Conservation (phyloP, 2,888 invertebrate species). For the Hyppa rectilinea region DNA sequence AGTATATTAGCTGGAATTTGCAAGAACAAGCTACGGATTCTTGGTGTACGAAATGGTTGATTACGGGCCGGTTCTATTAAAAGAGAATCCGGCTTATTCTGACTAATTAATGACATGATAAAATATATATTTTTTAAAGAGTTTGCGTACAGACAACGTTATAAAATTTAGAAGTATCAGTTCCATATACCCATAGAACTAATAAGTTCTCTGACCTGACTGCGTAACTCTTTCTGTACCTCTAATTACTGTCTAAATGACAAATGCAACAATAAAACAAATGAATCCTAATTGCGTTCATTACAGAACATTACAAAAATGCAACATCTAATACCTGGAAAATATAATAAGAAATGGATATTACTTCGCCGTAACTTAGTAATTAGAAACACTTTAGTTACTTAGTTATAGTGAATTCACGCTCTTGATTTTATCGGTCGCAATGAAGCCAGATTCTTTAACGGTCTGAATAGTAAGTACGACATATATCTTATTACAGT, state of each 20-base stretch:
- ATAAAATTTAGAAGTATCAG: not conserved
- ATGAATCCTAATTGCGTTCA: conserved; percentile 6
- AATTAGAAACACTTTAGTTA: conserved; percentile 36
- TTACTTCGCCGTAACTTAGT: conserved; percentile 19
- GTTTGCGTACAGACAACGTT: not conserved
- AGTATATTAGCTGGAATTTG: not conserved
- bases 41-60: not conserved
- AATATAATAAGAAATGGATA: conserved; percentile 16
- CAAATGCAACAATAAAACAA: conserved; percentile 25
- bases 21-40: not conserved
- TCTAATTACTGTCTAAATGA: not conserved
- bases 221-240: too few species aligned
- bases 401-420: conserved; percentile 47
- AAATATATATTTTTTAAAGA: not conserved
- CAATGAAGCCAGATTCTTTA: conserved; percentile 48
- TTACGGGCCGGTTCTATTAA: not conserved
- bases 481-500: conserved; percentile 50
- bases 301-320: conserved; percentile 33
- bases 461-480: conserved; percentile 61
- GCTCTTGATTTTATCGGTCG: conserved; percentile 59
- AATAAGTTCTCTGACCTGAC: not conserved
- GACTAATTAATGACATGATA: not conserved
- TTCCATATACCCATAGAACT: too few species aligned
- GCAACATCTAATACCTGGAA: conserved; percentile 29
- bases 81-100: not conserved